Base-by-base conservation (phyloP, 1,140 invertebrate species). In the Drosophila grimshawi region DNA sequence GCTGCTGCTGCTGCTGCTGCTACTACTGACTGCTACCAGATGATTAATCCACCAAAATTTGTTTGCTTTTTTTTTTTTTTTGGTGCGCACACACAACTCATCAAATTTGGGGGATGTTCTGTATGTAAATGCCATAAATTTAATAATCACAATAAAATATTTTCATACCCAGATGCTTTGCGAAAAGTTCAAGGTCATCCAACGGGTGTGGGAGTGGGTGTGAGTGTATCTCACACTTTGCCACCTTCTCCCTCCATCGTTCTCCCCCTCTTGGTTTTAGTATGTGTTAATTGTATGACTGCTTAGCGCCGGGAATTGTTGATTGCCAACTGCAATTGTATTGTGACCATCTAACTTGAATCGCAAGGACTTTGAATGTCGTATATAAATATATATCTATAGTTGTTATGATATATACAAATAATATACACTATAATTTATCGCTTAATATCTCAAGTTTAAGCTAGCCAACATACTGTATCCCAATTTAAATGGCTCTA, bases 61-160 rank as follows among this genome's bases (percentile, higher is more conserved):
- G 32, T 37, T 29, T 43, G 8, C 5, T 27, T 27, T 8, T 29
- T 5, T 43, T 43, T 33, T 43, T 56, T 41, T 45, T 55, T 43
- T 2, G 35, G 35, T 37, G 45, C 57, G 52, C 37, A 53, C 33
- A 57, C 35, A 39, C 49, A 65, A 19, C 66, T 35, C 49, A 48
- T 64, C 60, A 48, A 56, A 37, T 43, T 52, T 45, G 37, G 29
- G 69, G 33, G 32, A 46, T 63, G 6, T 29, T 37, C 48, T 45
- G 37, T 29, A 41, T 75, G 80, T 52, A 65, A 63, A 71, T 65
- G 81, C 75, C 66, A 86, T 86, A 78, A 86, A 86, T 86, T 81
- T 64, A 78, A 86, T 86, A 86, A 86, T 81, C 81, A 55, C 64
- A 78, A 86, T 67, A 75, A 68, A 56, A 81, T 77, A 63, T 66